These are phyloP conservation scores for Tanytarsus gracilentus DNA, from an alignment of 2,888 invertebrate species.

Conservation along the genomic window DNA sequence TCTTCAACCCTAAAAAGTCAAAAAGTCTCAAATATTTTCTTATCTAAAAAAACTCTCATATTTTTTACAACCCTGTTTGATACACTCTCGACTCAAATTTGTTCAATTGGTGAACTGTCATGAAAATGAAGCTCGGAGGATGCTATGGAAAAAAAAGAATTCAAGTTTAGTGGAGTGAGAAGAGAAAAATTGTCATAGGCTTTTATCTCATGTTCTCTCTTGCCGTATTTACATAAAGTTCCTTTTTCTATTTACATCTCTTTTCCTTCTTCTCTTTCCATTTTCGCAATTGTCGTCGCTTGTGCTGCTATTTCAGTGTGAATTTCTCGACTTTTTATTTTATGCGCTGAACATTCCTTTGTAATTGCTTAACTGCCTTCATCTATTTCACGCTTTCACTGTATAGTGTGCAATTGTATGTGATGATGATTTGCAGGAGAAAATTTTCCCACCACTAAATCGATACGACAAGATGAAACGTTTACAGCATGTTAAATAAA, in stretches of 20 bases:
- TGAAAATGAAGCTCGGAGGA: slow-evolving; percentile 7
- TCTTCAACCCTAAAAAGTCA: no score
- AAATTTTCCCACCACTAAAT: no score
- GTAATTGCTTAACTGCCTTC: slow-evolving; percentile 22
- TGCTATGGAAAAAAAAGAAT: slow-evolving; percentile 5
- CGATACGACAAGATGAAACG: no score
- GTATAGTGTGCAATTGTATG: no score
- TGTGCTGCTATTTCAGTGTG: no score
- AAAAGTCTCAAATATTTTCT: no score
- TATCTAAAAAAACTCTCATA: slow-evolving; percentile 6
- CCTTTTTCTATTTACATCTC: not conserved
- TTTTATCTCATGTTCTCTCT: not conserved
- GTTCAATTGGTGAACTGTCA: slow-evolving; percentile 6
- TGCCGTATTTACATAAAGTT: slow-evolving; percentile 23
- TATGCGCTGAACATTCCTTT: not conserved
- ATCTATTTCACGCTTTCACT: no score
- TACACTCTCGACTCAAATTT: not conserved
- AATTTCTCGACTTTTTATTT: not conserved
- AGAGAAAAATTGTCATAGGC: not conserved
- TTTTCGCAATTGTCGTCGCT: not conserved
- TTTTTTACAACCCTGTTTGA: no score
- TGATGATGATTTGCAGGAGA: no score
- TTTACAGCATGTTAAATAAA: no score
- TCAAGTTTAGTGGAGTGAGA: not conserved
- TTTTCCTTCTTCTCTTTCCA: not conserved